Conservation (phyloP, 2,888 invertebrate species). For the Byasa hedistus region DNA sequence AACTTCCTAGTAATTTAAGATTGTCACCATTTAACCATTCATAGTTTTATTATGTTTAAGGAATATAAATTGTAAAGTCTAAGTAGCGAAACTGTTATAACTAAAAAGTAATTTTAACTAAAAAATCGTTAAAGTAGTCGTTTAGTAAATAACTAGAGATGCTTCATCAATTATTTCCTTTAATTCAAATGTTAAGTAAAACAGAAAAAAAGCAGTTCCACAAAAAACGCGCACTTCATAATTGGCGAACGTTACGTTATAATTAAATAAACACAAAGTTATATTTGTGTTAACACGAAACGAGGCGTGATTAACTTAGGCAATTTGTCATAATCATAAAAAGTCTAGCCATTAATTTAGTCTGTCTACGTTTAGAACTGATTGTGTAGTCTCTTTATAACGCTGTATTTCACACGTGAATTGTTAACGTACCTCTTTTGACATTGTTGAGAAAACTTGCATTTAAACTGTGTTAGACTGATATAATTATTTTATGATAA, state of each 20-base stretch:
- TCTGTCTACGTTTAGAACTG: background rate
- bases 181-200: background rate
- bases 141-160: background rate
- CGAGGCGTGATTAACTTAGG: slow-evolving; percentile 10
- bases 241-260: slow-evolving; percentile 13
- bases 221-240: slow-evolving; percentile 3
- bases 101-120: too few species aligned
- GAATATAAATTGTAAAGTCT: too few species aligned
- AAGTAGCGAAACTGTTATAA: too few species aligned
- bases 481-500: too few species aligned
- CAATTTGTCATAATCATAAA: slow-evolving; percentile 25
- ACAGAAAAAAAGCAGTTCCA: background rate
- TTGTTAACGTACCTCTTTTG: background rate
- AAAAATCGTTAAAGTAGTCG: too few species aligned
- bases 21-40: too few species aligned
- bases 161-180: background rate
- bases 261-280: slow-evolving; percentile 23
- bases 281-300: slow-evolving; percentile 21
- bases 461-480: too few species aligned
- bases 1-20: too few species aligned
- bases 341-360: slow-evolving; percentile 11
- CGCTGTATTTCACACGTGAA: background rate
- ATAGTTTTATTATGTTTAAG: too few species aligned
- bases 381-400: background rate
- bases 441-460: too few species aligned